phyloP scores from a whole-genome alignment of 2,113 vertebrate species.

The Hyla sarda region DNA sequence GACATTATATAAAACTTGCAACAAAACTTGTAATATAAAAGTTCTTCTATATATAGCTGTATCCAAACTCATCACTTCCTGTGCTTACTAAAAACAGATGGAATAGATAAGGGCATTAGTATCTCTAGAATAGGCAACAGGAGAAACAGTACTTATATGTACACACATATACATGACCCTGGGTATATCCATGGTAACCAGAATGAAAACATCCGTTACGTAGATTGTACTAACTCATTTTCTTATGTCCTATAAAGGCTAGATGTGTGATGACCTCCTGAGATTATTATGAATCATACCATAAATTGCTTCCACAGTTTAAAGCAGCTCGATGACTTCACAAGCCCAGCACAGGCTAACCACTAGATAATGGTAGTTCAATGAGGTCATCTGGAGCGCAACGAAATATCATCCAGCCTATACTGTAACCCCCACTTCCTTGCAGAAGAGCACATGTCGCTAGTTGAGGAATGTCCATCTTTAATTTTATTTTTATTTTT shows the following conservation, averaged over 20 bases:
- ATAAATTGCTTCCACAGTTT: not conserved
- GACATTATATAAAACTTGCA: too few relatives aligned
- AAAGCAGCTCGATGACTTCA: not conserved
- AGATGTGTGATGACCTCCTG: not conserved
- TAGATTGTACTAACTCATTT: not conserved
- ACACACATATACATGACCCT: not conserved
- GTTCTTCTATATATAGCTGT: too few relatives aligned
- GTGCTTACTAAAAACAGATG: too few relatives aligned
- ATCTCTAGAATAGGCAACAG: not conserved
- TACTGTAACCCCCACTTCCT: too few relatives aligned
- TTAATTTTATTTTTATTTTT: too few relatives aligned
- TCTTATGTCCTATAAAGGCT: not conserved
- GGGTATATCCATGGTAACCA: not conserved
- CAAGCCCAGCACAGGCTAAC: not conserved
- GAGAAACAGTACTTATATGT: not conserved
- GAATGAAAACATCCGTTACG: not conserved
- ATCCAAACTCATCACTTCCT: too few relatives aligned
- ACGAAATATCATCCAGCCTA: not conserved
- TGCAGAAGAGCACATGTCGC: too few relatives aligned
- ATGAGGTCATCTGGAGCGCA: too few relatives aligned
- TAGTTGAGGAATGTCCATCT: too few relatives aligned
- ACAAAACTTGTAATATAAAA: too few relatives aligned
- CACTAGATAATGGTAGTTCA: not conserved
- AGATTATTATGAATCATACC: not conserved
- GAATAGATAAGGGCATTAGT: not conserved